Percentiles rank a stretch among this genome's conserved stretches.
Conservation (phyloP, 2,797 vertebrate species). For the Gymnoscopelus braueri region DNA sequence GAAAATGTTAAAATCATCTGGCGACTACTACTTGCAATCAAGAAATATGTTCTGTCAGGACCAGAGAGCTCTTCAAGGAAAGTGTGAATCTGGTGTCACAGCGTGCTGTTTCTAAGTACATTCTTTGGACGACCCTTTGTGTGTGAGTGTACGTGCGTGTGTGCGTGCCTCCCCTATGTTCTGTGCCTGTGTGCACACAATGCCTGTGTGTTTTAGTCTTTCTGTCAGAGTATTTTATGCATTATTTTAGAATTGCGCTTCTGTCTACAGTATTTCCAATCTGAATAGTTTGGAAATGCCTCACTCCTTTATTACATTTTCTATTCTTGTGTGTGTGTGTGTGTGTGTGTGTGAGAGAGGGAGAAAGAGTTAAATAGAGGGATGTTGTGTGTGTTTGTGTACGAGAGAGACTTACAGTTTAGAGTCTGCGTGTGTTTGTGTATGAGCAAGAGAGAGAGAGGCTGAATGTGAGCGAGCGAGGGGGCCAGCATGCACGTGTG, state of each 20-base stretch:
- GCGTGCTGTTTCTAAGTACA: conserved; percentile 22
- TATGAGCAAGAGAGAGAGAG: conserved; percentile 16
- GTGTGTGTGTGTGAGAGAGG: conserved; percentile 42
- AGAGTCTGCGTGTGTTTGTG: conserved; percentile 18
- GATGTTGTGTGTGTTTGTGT: conserved; percentile 11
- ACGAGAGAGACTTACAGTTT: conserved; percentile 17
- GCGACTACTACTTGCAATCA: no score
- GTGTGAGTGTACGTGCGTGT: conserved; percentile 20
- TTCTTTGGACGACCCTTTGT: conserved; percentile 24
- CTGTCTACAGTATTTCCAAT: conserved; percentile 68
- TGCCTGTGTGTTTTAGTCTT: conserved; percentile 38
- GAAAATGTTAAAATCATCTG: no score
- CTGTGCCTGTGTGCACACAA: conserved; percentile 23
- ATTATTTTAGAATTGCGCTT: conserved; percentile 49
- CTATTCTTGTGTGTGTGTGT: neutral
- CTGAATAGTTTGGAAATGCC: conserved; percentile 71
- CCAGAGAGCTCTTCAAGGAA: no score
- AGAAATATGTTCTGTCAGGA: no score
- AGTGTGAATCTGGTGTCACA: neutral
- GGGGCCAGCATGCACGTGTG: neutral
- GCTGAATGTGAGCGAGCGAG: neutral
- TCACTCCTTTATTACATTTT: conserved; percentile 39
- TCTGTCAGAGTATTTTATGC: conserved; percentile 53
- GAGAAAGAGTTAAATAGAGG: neutral
- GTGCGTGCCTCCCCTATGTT: conserved; percentile 14